Evolutionary conservation across 2,888 invertebrate genomes (phyloP).

Genomic region (Lasioglossum zephyrum): DNA sequence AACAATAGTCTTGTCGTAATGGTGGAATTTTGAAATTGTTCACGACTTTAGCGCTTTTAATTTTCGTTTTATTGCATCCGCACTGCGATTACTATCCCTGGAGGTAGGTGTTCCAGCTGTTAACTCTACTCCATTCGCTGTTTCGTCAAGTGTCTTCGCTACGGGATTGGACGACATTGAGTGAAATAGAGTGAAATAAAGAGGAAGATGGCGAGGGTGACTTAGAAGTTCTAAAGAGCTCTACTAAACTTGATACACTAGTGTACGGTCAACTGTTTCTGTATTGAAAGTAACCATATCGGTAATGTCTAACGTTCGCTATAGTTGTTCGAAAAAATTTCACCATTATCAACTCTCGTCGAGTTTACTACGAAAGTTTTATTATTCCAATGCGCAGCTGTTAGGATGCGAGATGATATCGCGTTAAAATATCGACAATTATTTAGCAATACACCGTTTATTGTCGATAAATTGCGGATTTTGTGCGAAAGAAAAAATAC

Average conservation of each 20-base stretch:
- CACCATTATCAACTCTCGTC: neutral
- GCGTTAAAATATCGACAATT: neutral
- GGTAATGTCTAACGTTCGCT: neutral
- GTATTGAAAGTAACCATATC: neutral
- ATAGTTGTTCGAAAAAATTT: neutral
- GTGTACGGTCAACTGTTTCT: neutral
- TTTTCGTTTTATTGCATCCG: neutral
- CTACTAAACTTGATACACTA: neutral
- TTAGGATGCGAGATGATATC: neutral
- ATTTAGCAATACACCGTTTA: neutral
- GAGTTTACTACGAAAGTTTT: neutral
- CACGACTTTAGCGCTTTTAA: neutral
- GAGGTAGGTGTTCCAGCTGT: neutral
- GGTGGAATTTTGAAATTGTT: neutral
- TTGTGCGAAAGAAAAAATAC: too few relatives aligned
- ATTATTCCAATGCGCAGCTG: neutral
- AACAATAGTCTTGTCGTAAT: neutral
- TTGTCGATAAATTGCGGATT: too few relatives aligned
- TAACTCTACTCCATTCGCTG: neutral
- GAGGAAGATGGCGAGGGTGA: neutral
- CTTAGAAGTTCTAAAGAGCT: neutral
- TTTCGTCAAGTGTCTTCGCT: neutral
- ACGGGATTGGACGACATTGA: neutral
- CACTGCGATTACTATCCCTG: neutral
- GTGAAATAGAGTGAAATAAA: neutral